Percentiles rank a stretch among this genome's conserved stretches.
Evolutionary conservation across 1,140 invertebrate genomes (phyloP).

Genomic region (Penaeus vannamei): DNA sequence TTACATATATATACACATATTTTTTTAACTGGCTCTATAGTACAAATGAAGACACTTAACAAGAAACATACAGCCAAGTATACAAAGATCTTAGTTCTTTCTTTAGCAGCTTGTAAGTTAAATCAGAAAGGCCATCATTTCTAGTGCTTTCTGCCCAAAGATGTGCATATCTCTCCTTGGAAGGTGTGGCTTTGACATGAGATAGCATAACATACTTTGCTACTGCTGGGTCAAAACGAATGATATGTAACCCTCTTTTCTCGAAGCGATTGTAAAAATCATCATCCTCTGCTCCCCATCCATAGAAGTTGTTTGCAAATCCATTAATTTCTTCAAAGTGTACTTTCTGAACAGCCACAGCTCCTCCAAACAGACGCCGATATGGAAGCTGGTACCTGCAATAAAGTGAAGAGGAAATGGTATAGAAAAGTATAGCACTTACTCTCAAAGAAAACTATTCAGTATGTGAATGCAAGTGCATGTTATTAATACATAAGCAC

Average conservation of each 20-base stretch:
- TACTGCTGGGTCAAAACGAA: conserved; percentile 80
- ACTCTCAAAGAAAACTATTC: conserved; percentile 73
- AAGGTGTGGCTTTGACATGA: conserved; percentile 36
- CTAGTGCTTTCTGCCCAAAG: background rate
- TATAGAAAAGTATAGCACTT: conserved; percentile 86
- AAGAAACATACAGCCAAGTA: too few relatives aligned
- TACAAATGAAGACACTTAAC: too few relatives aligned
- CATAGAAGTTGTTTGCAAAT: conserved; percentile 81
- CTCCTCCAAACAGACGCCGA: conserved; percentile 78
- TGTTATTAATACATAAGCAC: too few relatives aligned
- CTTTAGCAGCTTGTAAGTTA: too few relatives aligned
- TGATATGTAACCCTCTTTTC: conserved; percentile 75
- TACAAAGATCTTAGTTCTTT: too few relatives aligned
- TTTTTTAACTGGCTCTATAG: too few relatives aligned
- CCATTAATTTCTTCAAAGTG: conserved; percentile 80
- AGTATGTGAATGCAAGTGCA: too few relatives aligned
- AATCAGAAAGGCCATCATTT: too few relatives aligned
- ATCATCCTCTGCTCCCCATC: conserved; percentile 80
- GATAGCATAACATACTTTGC: conserved; percentile 73
- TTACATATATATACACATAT: too few relatives aligned
- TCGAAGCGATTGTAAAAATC: conserved; percentile 81
- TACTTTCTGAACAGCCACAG: conserved; percentile 75
- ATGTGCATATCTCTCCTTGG: background rate
- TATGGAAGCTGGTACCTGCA: conserved; percentile 81
- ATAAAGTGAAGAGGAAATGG: conserved; percentile 87